phyloP scores from a whole-genome alignment of 2,888 invertebrate species.

The Platypus cylindrus region DNA sequence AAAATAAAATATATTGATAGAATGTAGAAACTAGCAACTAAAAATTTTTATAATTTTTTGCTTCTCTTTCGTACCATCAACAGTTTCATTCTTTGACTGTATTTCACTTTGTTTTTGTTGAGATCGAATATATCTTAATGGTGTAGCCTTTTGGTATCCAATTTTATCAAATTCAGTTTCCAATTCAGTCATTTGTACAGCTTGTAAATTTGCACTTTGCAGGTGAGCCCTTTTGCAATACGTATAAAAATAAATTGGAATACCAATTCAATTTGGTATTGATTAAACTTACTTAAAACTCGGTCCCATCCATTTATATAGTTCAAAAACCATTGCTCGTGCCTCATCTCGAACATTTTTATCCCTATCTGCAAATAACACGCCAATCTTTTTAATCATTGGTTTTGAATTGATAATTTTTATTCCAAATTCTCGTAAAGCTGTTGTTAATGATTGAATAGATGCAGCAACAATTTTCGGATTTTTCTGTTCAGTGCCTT shows the following conservation, averaged over 20 bases:
- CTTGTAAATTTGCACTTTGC: slow-evolving; percentile 74
- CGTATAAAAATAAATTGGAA: background rate
- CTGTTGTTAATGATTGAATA: slow-evolving; percentile 58
- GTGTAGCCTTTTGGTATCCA: slow-evolving; percentile 50
- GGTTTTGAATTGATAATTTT: slow-evolving; percentile 84
- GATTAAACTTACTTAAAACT: slow-evolving; percentile 24
- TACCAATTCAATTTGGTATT: background rate
- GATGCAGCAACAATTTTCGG: slow-evolving; percentile 89
- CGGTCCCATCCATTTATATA: slow-evolving; percentile 58
- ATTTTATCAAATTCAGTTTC: slow-evolving; percentile 76
- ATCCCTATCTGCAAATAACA: slow-evolving; percentile 81
- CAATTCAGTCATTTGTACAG: slow-evolving; percentile 80
- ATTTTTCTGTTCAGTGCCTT: slow-evolving; percentile 91
- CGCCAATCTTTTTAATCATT: slow-evolving; percentile 74
- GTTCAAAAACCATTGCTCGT: slow-evolving; percentile 81
- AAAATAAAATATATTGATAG: too few species aligned
- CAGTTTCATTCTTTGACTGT: slow-evolving; percentile 45
- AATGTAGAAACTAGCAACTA: too few species aligned
- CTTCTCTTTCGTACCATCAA: slow-evolving; percentile 38
- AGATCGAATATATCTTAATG: slow-evolving; percentile 64
- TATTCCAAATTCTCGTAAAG: slow-evolving; percentile 80
- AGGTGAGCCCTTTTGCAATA: slow-evolving; percentile 11
- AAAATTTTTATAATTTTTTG: slow-evolving; percentile 31
- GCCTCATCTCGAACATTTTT: slow-evolving; percentile 86
- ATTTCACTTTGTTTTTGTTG: too few species aligned